These are phyloP conservation scores for Apogon hyalosoma DNA, from an alignment of 2,797 vertebrate species.

Conservation along the genomic window DNA sequence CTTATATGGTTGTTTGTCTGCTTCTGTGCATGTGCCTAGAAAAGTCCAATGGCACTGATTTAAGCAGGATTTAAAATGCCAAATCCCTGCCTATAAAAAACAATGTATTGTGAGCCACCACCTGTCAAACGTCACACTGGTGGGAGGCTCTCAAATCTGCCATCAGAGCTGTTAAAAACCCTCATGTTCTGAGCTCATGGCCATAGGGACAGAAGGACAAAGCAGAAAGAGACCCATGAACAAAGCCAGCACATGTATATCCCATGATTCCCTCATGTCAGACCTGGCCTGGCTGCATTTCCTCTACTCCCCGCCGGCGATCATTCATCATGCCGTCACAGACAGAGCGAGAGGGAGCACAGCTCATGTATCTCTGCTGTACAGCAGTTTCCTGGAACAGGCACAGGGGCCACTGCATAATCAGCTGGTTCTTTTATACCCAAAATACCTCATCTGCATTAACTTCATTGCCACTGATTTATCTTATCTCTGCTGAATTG, in stretches of 20 bases:
- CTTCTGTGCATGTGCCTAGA: constrained; percentile 28
- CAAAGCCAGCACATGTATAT: constrained; percentile 61
- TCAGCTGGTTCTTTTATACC: constrained; percentile 62
- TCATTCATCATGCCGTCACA: constrained; percentile 75
- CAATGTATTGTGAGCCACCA: constrained; percentile 49
- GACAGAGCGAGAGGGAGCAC: constrained; percentile 9
- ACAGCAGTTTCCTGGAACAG: constrained; percentile 56
- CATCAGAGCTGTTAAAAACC: constrained; percentile 13
- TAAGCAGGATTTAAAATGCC: constrained; percentile 57
- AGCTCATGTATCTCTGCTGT: constrained; percentile 57
- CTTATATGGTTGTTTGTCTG: constrained; percentile 25
- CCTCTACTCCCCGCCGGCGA: constrained; percentile 42
- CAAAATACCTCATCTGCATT: constrained; percentile 75
- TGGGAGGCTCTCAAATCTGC: constrained; percentile 47
- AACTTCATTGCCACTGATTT: constrained; percentile 59
- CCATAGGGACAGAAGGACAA: constrained; percentile 23
- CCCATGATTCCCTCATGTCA: constrained; percentile 61
- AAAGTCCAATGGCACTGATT: constrained; percentile 34
- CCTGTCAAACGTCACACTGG: constrained; percentile 60
- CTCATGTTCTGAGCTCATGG: constrained; percentile 13
- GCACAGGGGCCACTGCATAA: constrained; percentile 58
- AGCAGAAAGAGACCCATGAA: constrained; percentile 20
- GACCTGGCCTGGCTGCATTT: constrained; percentile 53
- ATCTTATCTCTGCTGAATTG: constrained; percentile 63
- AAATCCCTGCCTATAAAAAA: constrained; percentile 51